A percentile compares a stretch with the other conserved stretches of the same genome.
phyloP scores from a whole-genome alignment of 1,140 invertebrate genomes.

The Pantala flavescens region DNA sequence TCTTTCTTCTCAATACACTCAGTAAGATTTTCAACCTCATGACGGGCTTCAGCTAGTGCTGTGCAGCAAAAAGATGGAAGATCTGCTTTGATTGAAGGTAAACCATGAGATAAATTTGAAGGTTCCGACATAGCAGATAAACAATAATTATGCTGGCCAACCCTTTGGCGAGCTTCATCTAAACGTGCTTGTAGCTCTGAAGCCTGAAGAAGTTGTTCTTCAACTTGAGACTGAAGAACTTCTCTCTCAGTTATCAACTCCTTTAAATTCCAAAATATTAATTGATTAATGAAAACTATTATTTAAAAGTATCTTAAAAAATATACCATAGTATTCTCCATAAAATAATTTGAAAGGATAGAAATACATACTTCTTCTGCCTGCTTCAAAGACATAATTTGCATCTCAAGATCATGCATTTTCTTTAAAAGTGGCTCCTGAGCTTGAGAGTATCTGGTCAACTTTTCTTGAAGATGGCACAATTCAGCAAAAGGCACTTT shows the following conservation, averaged over 20 bases:
- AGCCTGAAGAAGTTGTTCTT: conserved; percentile 66
- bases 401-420: conserved; percentile 62
- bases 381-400: conserved; percentile 44
- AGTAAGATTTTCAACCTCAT: background rate
- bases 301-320: too few relatives aligned
- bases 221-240: conserved; percentile 62
- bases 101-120: background rate
- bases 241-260: conserved; percentile 69
- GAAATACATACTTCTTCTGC: conserved; percentile 49
- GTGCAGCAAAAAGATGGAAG: background rate
- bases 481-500: conserved; percentile 44
- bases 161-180: conserved; percentile 61
- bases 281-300: too few relatives aligned
- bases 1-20: background rate
- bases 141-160: conserved; percentile 29
- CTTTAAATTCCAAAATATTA: conserved; percentile 35
- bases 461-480: conserved; percentile 50
- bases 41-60: background rate
- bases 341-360: too few relatives aligned
- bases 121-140: background rate
- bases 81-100: background rate
- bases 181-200: conserved; percentile 64
- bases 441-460: conserved; percentile 51
- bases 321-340: too few relatives aligned
- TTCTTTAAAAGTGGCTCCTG: conserved; percentile 63